Evolutionary conservation across 2,113 vertebrate species (phyloP), one percentile per base, ranked within the genome.

Genomic region (Caranx melampygus): DNA sequence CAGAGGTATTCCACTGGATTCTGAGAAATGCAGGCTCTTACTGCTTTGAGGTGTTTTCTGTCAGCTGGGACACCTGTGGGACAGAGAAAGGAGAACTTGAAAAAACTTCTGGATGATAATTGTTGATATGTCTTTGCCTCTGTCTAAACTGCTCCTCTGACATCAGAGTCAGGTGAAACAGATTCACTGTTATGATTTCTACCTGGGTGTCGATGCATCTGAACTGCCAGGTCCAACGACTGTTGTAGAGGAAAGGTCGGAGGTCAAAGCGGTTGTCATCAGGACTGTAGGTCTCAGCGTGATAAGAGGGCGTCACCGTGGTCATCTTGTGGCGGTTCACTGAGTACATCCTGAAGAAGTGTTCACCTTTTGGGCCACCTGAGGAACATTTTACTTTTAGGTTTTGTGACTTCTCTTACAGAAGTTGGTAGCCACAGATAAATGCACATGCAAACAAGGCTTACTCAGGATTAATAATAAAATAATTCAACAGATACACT

Each of bases 261-360:
- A 97, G 95, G 89, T 99, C 98, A 64, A 97, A 99, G 0, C 97
- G 94, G 90, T 97, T 96, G 94, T 99, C 98, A 0, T 98, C 98
- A 0, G 98, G 97, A 81, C 97, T 96, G 88, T 98, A 99, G 94
- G 92, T 96, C 78, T 97, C 98, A 0, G 97, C 97, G 0, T 98
- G 97, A 84, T 99, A 99, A 0, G 96, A 95, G 0, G 98, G 98
- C 0, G 98, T 99, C 67, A 97, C 94, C 0, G 96, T 97, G 65
- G 98, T 98, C 97, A 98, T 98, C 88, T 99, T 99, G 92, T 99
- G 98, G 59, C 98, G 95, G 88, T 99, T 99, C 20, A 83, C 21
- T 0, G 98, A 95, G 82, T 99, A 98, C 94, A 93, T 97, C 62
- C 92, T 91, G 92, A 99, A 99, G 79, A 99, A 99, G 69, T 90